A percentile compares a stretch with the other conserved stretches of the same genome.
phyloP scores from a whole-genome alignment of 2,113 vertebrate species.

The Amphiprion ocellaris region DNA sequence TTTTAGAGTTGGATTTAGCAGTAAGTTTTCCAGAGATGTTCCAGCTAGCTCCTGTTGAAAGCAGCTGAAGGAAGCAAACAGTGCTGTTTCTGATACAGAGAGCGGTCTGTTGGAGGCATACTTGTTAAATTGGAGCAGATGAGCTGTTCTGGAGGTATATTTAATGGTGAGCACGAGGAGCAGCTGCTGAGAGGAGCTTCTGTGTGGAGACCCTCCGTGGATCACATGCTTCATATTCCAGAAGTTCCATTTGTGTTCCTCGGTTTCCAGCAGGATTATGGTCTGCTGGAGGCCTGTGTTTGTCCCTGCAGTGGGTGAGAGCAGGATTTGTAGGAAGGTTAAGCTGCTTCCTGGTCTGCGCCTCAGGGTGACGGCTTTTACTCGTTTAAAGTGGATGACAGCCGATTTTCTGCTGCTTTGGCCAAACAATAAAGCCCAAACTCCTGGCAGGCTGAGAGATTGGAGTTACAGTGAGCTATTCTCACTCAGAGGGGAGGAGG shows the following conservation, averaged over 20 bases:
- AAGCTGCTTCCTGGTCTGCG: constrained; percentile 49
- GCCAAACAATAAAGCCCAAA: constrained; percentile 61
- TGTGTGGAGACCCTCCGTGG: constrained; percentile 32
- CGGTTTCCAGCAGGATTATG: constrained; percentile 38
- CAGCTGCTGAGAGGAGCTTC: constrained; percentile 31
- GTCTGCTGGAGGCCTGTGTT: constrained; percentile 19
- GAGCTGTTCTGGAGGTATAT: constrained; percentile 44
- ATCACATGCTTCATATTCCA: constrained; percentile 12
- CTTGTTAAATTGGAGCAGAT: constrained; percentile 52
- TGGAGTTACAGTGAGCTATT: constrained; percentile 61
- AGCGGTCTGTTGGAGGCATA: constrained; percentile 1
- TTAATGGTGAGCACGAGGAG: constrained; percentile 64
- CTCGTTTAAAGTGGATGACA: constrained; percentile 60
- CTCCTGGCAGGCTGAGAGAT: constrained; percentile 42
- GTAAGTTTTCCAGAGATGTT: too few species aligned
- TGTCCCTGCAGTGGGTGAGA: constrained; percentile 49
- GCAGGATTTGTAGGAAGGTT: constrained; percentile 64
- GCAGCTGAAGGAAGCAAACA: constrained; percentile 18
- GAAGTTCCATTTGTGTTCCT: constrained; percentile 37
- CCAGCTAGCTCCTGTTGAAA: neutral
- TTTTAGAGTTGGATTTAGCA: neutral
- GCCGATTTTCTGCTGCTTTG: constrained; percentile 62
- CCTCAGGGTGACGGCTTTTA: constrained; percentile 53
- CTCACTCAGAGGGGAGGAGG: constrained; percentile 28
- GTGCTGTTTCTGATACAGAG: constrained; percentile 2